Conservation (phyloP, 2,797 vertebrate species). For the Pseudomugil gertrudae region DNA sequence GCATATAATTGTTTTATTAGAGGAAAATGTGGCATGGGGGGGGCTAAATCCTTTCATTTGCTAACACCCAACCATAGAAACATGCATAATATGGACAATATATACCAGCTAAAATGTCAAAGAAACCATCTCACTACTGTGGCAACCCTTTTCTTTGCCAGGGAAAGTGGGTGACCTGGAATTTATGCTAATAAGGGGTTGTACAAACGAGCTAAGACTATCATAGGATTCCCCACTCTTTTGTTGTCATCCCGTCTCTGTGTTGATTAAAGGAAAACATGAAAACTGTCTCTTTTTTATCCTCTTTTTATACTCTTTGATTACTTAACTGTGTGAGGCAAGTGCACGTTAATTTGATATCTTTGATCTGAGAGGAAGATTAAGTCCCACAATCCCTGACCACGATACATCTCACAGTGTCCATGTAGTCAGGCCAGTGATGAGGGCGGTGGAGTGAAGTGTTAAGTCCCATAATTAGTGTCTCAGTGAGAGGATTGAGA, state of each 20-base stretch:
- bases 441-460: constrained; percentile 72
- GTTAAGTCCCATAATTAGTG: constrained; percentile 85
- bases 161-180: constrained; percentile 82
- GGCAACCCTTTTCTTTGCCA: constrained; percentile 69
- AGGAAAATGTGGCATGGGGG: background rate
- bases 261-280: constrained; percentile 39
- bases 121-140: constrained; percentile 64
- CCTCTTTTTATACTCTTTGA: constrained; percentile 17
- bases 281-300: constrained; percentile 16
- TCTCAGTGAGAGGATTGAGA: constrained; percentile 78
- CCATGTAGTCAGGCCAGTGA: constrained; percentile 47
- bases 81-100: constrained; percentile 19
- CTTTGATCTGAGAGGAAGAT: constrained; percentile 38
- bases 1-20: background rate
- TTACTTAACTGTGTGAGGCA: constrained; percentile 22
- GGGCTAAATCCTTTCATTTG: background rate
- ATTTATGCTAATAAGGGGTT: constrained; percentile 78
- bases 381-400: constrained; percentile 40
- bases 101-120: constrained; percentile 57
- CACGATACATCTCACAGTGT: constrained; percentile 18
- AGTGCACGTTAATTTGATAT: constrained; percentile 26
- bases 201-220: constrained; percentile 66
- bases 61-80: background rate
- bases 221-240: constrained; percentile 74
- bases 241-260: constrained; percentile 25